phyloP scores from a whole-genome alignment of 2,797 vertebrate genomes.

The Bradypodion ventrale region DNA sequence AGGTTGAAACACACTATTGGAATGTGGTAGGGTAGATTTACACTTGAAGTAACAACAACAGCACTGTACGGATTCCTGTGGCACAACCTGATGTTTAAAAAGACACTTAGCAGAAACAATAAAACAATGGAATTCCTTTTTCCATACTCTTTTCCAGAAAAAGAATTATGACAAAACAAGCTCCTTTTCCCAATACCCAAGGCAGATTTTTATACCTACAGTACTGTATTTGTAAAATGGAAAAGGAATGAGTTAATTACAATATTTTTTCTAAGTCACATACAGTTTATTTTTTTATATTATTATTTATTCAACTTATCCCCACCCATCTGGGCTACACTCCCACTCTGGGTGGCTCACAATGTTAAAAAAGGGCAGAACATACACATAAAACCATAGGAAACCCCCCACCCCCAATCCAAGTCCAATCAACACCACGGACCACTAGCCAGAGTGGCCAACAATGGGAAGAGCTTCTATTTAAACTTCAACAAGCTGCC shows the following conservation, averaged over 20 bases:
- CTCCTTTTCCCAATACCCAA: not conserved
- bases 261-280: not conserved
- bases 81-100: not conserved
- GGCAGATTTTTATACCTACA: not conserved
- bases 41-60: not conserved
- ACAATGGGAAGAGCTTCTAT: no score
- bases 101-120: not conserved
- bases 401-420: no score
- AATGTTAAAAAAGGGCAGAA: no score
- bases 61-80: not conserved
- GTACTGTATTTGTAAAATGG: no score
- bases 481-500: no score
- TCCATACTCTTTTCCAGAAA: not conserved
- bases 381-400: no score
- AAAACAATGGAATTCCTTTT: not conserved
- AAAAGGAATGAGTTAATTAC: not conserved
- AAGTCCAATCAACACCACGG: no score
- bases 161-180: not conserved
- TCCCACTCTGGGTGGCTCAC: no score
- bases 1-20: not conserved
- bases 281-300: not conserved
- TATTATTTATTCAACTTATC: no score
- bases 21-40: not conserved
- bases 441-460: no score
- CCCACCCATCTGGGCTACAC: no score